Conservation (phyloP, 2,797 vertebrate species). For the Enteromius argenteus region DNA sequence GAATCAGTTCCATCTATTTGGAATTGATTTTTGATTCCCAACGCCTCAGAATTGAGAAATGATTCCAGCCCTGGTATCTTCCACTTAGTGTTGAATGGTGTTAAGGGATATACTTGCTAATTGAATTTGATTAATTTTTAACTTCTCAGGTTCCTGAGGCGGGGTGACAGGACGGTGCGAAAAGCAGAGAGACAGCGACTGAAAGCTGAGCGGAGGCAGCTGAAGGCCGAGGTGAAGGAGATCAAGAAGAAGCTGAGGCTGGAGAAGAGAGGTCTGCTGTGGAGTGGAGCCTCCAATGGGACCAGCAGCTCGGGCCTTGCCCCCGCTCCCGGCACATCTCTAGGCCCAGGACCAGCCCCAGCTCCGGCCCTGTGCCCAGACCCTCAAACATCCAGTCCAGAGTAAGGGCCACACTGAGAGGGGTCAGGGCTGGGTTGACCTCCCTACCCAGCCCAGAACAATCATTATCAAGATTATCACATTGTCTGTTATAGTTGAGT, state of each 20-base stretch:
- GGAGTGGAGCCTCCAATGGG: constrained; percentile 85
- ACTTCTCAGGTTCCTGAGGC: constrained; percentile 88
- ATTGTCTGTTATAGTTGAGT: constrained; percentile 70
- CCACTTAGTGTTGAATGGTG: neutral
- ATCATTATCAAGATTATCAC: constrained; percentile 64
- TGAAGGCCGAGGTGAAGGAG: constrained; percentile 96
- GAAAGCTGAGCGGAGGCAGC: constrained; percentile 94
- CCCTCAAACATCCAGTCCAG: constrained; percentile 84
- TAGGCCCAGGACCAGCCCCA: constrained; percentile 75
- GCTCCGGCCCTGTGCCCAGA: constrained; percentile 82
- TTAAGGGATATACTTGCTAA: constrained; percentile 52
- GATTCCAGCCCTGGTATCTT: neutral
- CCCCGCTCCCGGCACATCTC: constrained; percentile 65
- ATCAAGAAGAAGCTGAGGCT: constrained; percentile 97
- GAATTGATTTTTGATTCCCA: neutral
- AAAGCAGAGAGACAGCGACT: constrained; percentile 96
- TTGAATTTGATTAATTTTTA: constrained; percentile 69
- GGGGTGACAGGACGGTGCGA: constrained; percentile 94
- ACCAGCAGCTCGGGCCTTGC: constrained; percentile 76
- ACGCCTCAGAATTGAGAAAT: neutral
- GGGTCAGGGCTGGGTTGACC: constrained; percentile 62
- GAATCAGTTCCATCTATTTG: neutral
- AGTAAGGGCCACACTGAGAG: constrained; percentile 83
- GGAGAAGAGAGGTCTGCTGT: constrained; percentile 92
- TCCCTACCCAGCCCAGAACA: constrained; percentile 64